Evolutionary conservation across 2,113 vertebrate species (phyloP), one percentile per base, ranked within the genome.

Genomic region (Chlamydotis undulata): DNA sequence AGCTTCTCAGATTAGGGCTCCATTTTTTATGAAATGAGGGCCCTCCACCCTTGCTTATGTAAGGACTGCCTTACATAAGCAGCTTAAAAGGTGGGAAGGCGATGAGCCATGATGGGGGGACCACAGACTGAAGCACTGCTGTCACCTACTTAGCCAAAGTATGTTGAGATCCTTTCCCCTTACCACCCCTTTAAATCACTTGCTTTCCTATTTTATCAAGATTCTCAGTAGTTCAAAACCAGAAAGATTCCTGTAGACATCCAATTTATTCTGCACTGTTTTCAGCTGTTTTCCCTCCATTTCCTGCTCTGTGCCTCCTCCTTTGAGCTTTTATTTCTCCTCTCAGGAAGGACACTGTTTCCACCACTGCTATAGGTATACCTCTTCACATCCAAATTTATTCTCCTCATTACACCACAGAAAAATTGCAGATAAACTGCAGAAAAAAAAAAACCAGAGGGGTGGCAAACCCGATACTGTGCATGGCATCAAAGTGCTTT

Each of bases 401-500:
- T 71, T 50, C 29, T 67, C 31, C 65, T 89, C 33, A 29, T 80
- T 83, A 63, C 10, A 63, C 15, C 39, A 71, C 16, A n/a, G 60
- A 56, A 92, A 94, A 88, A 60, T n/a, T 68, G 15, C 73, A 77
- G 29, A 67, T 74, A 64, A 92, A 86, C 26, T 49, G 14, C 1
- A 91, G 50, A 52, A 70, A 78, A 41, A 43, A 64, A 13, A 41
- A 43, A 64, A 86, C 11, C 6, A 85, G 45, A 53, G 24, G 23
- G 21, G 24, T 71, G 26, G 33, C 59, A 95, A 95, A 53, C 41
- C 29, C 74, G 18, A 41, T 69, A 37, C 49, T 60, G 9, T 67
- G 67, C 85, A 41, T 28, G 31, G 31, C 69, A 73, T 96, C 91
- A 96, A 97, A 96, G 87, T 43, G 37, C 37, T 91, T 89, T 59